A percentile compares a stretch with the other conserved stretches of the same genome.
These are phyloP conservation scores for Melanerpes formicivorus DNA, from an alignment of 2,113 vertebrate genomes.

Conservation along the genomic window DNA sequence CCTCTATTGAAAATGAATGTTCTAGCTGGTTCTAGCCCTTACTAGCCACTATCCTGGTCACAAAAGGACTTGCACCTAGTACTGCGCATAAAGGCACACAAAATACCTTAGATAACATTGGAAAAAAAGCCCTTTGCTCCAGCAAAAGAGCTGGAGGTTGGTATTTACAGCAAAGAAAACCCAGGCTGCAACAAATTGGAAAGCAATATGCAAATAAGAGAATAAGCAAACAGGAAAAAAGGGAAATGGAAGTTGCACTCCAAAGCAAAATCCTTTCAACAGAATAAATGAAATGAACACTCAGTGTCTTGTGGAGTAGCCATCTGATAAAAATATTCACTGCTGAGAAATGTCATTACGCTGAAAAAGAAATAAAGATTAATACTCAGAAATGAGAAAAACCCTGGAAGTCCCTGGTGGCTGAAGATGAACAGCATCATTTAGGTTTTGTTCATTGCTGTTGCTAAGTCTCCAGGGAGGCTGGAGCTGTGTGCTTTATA, in stretches of 20 bases:
- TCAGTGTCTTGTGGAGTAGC: background rate
- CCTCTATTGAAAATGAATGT: background rate
- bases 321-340: conserved; percentile 28
- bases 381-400: conserved; percentile 41
- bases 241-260: background rate
- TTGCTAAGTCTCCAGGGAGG: conserved; percentile 49
- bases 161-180: background rate
- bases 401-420: conserved; percentile 32
- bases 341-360: conserved; percentile 44
- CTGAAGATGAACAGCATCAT: conserved; percentile 42
- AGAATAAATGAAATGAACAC: background rate
- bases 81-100: background rate
- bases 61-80: background rate
- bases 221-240: background rate
- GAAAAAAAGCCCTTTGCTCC: background rate
- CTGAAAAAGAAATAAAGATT: conserved; percentile 53
- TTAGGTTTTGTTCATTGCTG: conserved; percentile 16
- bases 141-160: background rate
- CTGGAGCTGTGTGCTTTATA: background rate
- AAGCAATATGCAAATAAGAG: background rate
- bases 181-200: background rate
- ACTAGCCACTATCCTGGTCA: background rate
- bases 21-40: background rate
- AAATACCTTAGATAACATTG: background rate
- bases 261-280: conserved; percentile 19